A percentile compares a stretch with the other conserved stretches of the same genome.
phyloP scores from a whole-genome alignment of 2,888 invertebrate genomes.

The Scaptomyza caliginosa region DNA sequence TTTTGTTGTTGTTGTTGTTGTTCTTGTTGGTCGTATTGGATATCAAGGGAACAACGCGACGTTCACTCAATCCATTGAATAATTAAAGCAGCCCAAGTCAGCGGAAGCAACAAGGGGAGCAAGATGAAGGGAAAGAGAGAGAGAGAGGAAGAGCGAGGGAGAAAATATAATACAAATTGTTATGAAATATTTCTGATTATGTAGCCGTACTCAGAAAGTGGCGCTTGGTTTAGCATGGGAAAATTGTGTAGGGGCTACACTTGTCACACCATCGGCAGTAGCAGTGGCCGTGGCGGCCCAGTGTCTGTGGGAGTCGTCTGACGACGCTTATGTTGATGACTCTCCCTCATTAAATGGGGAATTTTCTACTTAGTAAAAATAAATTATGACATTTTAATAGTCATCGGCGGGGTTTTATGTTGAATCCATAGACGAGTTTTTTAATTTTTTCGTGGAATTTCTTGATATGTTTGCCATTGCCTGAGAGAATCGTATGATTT shows the following conservation, averaged over 20 bases:
- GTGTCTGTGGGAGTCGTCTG: slow-evolving; percentile 41
- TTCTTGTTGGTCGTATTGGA: slow-evolving; percentile 22
- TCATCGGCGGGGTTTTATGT: slow-evolving; percentile 44
- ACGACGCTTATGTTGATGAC: slow-evolving; percentile 14
- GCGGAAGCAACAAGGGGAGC: slow-evolving; percentile 41
- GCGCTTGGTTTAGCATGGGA: slow-evolving; percentile 37
- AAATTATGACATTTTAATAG: slow-evolving; percentile 61
- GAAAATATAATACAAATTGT: slow-evolving; percentile 34
- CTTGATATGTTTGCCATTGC: slow-evolving; percentile 30
- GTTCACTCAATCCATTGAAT: slow-evolving; percentile 55
- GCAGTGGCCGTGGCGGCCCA: slow-evolving; percentile 30
- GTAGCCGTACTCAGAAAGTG: slow-evolving; percentile 31
- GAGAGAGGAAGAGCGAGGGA: background rate
- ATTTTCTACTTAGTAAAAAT: slow-evolving; percentile 40
- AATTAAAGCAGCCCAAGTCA: slow-evolving; percentile 55
- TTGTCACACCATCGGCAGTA: too few species aligned
- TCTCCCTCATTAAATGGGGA: slow-evolving; percentile 10
- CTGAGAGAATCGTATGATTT: slow-evolving; percentile 11
- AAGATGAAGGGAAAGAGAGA: background rate
- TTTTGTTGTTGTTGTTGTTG: background rate
- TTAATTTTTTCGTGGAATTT: slow-evolving; percentile 23
- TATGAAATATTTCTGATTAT: slow-evolving; percentile 72
- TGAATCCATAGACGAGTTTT: background rate
- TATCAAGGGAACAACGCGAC: slow-evolving; percentile 33
- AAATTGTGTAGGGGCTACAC: slow-evolving; percentile 27